Conservation (phyloP, 1,140 invertebrate genomes). For the Apocrypta bakeri region DNA sequence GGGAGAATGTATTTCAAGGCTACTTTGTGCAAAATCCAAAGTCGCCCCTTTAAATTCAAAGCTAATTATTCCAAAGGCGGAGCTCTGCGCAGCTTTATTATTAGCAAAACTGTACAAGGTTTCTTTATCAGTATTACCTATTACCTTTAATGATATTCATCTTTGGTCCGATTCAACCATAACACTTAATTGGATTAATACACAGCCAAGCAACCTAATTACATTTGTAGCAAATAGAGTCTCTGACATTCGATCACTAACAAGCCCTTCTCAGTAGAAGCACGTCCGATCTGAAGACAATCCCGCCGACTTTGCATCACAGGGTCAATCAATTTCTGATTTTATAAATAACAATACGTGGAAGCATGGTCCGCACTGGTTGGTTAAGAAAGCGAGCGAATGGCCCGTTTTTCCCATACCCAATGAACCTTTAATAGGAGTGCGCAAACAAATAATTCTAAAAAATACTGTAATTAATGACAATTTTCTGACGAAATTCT, state of each 20-base stretch:
- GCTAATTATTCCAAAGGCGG: conserved; percentile 52
- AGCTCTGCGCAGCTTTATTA: conserved; percentile 56
- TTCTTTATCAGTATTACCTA: background rate
- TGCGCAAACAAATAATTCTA: background rate
- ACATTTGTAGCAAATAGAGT: conserved; percentile 17
- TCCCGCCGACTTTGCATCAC: background rate
- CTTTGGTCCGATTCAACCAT: conserved; percentile 58
- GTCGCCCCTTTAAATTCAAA: conserved; percentile 55
- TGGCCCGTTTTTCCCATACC: background rate
- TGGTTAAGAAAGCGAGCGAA: background rate
- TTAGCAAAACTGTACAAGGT: conserved; percentile 42
- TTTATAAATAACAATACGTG: background rate
- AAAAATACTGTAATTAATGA: background rate
- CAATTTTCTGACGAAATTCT: too few relatives aligned
- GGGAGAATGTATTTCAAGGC: background rate
- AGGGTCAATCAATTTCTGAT: background rate
- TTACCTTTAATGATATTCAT: background rate
- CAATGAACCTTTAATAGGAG: too few relatives aligned
- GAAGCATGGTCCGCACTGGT: background rate
- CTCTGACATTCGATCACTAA: background rate
- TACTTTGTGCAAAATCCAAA: conserved; percentile 54
- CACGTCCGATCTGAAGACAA: background rate
- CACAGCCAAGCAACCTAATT: background rate
- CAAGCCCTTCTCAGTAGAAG: background rate
- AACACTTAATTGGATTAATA: conserved; percentile 58